Evolutionary conservation across 2,888 invertebrate species (phyloP), one percentile per base, ranked within the genome.

Genomic region (Brachyopa scutellaris): DNA sequence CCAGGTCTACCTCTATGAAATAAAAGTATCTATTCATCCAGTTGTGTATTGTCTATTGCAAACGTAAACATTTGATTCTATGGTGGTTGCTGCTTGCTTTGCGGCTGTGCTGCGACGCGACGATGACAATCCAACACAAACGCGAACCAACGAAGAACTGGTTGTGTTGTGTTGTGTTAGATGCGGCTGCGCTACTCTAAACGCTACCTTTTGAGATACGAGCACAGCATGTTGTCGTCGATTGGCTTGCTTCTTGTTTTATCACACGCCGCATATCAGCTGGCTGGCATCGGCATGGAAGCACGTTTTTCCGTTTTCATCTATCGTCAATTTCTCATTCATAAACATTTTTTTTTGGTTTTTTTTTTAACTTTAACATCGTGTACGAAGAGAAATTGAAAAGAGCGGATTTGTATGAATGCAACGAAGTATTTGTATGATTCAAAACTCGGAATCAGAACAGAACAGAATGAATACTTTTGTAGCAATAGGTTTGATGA

Each of bases 91-190:
- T 36, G 2, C n/a, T n/a, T n/a, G n/a, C n/a, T n/a, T n/a, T n/a
- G n/a, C n/a, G 36, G 36, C 36, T 36, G 11, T 33, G 6, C 45
- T 61, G 17, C 31, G 47, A 21, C 15, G 15, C 17, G 23, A 29
- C 19, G 15, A 29, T 9, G 38, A 38, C 29, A 62, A 62, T 62
- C 36, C 38, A 64, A 31, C 47, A 49, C 36, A 23, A 49, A 19
- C 13, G 29, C 21, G 21, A 31, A 59, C 38, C 9, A 57, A 55
- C 7, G 36, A 38, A 49, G 57, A 70, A 69, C 38, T 51, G 51
- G 49, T 70, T 61, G 61, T 51, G 51, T 61, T 42, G 31, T 72
- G 51, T 51, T 69, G n/a, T n/a, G n/a, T n/a, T n/a, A 45, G 67
- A 45, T 64, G n/a, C 21, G 19, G 38, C 5, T 17, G 51, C 38